Evolutionary conservation across 1,140 invertebrate species (phyloP), one percentile per base, ranked within the genome.

Genomic region (Apis laboriosa): DNA sequence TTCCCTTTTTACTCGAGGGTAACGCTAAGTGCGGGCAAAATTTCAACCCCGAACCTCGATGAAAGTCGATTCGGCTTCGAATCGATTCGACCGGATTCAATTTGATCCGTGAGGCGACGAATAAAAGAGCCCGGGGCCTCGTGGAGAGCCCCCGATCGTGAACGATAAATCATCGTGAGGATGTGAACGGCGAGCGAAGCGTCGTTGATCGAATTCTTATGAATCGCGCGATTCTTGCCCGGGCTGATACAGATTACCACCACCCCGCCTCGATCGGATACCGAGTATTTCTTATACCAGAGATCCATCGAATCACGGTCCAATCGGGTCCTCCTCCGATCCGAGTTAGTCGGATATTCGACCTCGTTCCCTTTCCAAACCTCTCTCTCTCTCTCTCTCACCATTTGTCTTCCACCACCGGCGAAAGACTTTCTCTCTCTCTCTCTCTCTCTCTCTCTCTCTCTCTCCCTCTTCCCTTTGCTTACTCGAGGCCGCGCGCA

Each of bases 291-390:
- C 56, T 24, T 24, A 24, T 24, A 43, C 11, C 79, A 63, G 79
- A 56, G 76, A 88, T 83, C 72, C 76, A 72, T 85, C 71, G 86
- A 80, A 88, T 85, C 87, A 85, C 84, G 63, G 77, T 66, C 76
- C 83, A 88, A 88, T 88, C 83, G 86, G 84, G 83, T 85, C 72
- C 64, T 34, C 34, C 34, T 34, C 34, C 34, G 68, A 71, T 34
- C 34, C 83, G 77, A 88, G 77, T 83, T 74, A 80, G 87, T 85
- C 24, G 73, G 86, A 88, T 88, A 81, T 83, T 88, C 77, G 77
- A 85, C 43, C 74, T 86, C 80, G 74, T 84, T 88, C 77, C 58
- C 34, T 83, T 56, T 66, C 43, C 55, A 67, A 43, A 77, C 28
- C 28, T 34, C 34, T 34, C 34, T 34, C 34, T 34, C 34, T 34